Conservation (phyloP, 2,888 invertebrate species). For the Troglohyphantes excavatus region DNA sequence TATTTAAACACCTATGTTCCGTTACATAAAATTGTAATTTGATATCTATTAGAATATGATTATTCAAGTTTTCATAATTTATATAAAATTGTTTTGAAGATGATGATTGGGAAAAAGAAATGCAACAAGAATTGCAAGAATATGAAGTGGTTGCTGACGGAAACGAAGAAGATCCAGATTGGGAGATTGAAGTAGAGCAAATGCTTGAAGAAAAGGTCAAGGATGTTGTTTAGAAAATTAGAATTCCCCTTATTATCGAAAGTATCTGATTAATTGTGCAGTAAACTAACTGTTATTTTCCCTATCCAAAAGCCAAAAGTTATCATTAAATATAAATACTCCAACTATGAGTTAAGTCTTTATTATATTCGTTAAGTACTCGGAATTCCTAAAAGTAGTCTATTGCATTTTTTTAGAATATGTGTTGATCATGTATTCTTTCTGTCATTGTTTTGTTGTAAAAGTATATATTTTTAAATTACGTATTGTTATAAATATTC, state of each 20-base stretch:
- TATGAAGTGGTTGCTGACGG: conserved; percentile 90
- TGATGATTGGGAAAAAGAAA: conserved; percentile 90
- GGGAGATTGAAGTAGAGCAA: conserved; percentile 89
- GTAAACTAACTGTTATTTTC: conserved; percentile 41
- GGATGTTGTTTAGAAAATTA: conserved; percentile 61
- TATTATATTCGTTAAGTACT: background rate
- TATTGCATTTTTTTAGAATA: background rate
- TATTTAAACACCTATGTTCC: too few relatives aligned
- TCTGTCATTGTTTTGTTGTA: background rate
- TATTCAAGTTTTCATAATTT: too few relatives aligned
- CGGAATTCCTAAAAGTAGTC: background rate
- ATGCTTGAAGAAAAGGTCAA: conserved; percentile 82
- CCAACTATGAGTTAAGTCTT: background rate
- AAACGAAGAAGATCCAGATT: conserved; percentile 84
- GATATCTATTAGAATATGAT: too few relatives aligned
- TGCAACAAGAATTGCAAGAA: conserved; percentile 96
- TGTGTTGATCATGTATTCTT: background rate
- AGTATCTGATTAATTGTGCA: background rate
- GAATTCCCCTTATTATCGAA: background rate
- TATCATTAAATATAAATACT: background rate
- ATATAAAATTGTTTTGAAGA: too few relatives aligned
- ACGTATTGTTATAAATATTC: too few relatives aligned
- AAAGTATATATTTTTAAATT: too few relatives aligned
- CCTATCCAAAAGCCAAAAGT: conserved; percentile 14
- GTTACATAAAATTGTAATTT: too few relatives aligned